phyloP scores from a whole-genome alignment of 2,797 vertebrate genomes.

The Pipistrellus nathusii region DNA sequence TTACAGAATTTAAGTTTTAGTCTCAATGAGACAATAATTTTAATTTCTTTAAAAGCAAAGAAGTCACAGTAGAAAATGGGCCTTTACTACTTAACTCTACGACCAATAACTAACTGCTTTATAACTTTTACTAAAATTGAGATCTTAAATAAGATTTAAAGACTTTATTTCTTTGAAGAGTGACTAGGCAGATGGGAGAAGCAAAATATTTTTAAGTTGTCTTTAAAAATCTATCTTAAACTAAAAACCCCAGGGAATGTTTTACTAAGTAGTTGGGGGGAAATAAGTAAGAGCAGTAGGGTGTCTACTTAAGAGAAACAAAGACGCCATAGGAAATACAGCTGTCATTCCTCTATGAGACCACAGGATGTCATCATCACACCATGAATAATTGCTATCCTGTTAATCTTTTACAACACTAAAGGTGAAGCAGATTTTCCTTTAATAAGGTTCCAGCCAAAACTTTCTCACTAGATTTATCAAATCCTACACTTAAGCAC shows the following conservation, averaged over 20 bases:
- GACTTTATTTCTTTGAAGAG: conserved; percentile 23
- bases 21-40: not conserved
- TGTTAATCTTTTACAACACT: not conserved
- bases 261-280: not conserved
- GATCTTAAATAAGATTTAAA: conserved; percentile 33
- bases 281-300: not conserved
- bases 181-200: not conserved
- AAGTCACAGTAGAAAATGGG: not conserved
- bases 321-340: not conserved
- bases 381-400: conserved; percentile 5
- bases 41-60: conserved; percentile 37
- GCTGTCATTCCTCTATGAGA: conserved; percentile 60
- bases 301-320: not conserved
- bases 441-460: not conserved
- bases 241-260: not conserved
- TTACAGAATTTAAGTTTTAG: conserved; percentile 24
- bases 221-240: conserved; percentile 5
- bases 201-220: not conserved
- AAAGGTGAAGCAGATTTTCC: not conserved
- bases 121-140: not conserved
- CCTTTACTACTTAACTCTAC: not conserved
- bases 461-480: not conserved
- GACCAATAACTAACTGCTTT: not conserved
- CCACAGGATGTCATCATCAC: conserved; percentile 84
- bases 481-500: not conserved